Conservation (phyloP, 2,888 invertebrate genomes). For the Calameuta pallipes region DNA sequence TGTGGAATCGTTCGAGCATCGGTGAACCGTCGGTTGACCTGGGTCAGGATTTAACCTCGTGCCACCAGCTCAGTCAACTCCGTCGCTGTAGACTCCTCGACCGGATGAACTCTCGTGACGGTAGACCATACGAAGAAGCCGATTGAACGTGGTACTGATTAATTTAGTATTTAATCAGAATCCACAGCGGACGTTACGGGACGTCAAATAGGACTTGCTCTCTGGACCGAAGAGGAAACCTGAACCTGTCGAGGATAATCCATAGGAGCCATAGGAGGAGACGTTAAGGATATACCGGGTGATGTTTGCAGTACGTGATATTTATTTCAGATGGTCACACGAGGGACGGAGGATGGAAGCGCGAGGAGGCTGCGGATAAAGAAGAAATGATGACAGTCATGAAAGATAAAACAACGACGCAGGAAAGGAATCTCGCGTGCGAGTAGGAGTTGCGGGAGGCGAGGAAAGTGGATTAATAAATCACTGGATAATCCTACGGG, state of each 20-base stretch:
- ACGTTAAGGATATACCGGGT: not conserved
- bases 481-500: constrained; percentile 46
- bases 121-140: not conserved
- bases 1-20: not conserved
- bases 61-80: not conserved
- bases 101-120: not conserved
- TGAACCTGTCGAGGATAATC: not conserved
- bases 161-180: not conserved
- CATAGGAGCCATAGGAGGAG: not conserved
- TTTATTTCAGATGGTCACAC: not conserved
- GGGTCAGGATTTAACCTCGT: not conserved
- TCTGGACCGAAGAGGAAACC: too few species aligned
- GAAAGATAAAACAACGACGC: constrained; percentile 10
- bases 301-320: not conserved
- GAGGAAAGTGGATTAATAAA: constrained; percentile 48
- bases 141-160: not conserved
- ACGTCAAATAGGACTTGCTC: not conserved
- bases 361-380: constrained; percentile 15
- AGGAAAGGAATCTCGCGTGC: constrained; percentile 7
- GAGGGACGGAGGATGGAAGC: not conserved
- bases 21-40: not conserved
- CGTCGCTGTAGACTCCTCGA: not conserved
- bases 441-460: constrained; percentile 10
- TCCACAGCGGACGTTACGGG: not conserved
- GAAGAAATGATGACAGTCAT: constrained; percentile 23